Evolutionary conservation across 2,797 vertebrate genomes (phyloP), one percentile per base, ranked within the genome.

Genomic region (Falco rusticolus): DNA sequence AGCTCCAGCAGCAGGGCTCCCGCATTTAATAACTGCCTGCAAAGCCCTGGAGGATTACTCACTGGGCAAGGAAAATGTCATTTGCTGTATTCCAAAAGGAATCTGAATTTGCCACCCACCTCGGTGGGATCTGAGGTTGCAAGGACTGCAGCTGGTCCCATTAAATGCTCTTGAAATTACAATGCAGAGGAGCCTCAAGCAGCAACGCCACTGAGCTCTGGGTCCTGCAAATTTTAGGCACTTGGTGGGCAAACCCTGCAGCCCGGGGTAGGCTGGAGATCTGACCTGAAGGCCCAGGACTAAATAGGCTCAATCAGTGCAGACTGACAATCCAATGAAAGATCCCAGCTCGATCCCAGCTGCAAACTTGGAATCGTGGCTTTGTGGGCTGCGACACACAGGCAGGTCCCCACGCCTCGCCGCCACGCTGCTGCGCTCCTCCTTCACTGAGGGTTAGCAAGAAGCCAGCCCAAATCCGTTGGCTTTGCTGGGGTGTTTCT

Each of bases 171-270:
- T 0, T 34, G 41, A 59, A 71, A 22, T 29, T 20, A 20, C 11
- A n/a, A 50, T 1, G 13, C 37, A 61, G 71, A 75, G 48, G 16
- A 65, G 43, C 16, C 10, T 57, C 13, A 1, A 0, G 15, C 37
- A 51, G 81, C 45, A 20, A 34, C 2, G 2, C 48, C 0, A 0
- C 34, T 1, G 4, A 43, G 64, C 21, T n/a, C 26, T 6, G 31
- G 13, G 34, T 39, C 34, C 64, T 41, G 57, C 50, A 45, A 9
- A 33, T 26, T 20, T 11, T 11, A 7, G 6, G 50, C 9, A 2
- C 53, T 20, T 31, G 19, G 39, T 50, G 72, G 37, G 17, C 26
- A 37, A 29, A 41, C 19, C 34, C 28, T 37, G 47, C 10, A 20
- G 41, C 4, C 47, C 10, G 4, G 33, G 43, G 12, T n/a, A 6